Evolutionary conservation across 2,888 invertebrate species (phyloP).

Genomic region (Glyphotaelius pellucidus): DNA sequence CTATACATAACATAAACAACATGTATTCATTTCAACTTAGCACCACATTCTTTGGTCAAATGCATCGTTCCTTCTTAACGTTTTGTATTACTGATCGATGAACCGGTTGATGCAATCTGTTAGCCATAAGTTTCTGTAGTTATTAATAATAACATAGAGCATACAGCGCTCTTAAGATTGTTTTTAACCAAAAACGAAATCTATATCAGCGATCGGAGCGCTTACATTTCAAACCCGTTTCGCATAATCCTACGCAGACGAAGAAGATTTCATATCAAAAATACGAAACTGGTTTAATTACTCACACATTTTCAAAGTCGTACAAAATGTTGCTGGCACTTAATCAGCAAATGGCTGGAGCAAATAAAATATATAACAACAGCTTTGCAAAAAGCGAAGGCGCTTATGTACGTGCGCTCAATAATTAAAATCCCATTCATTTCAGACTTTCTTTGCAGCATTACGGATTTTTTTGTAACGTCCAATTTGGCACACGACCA

Average conservation of each 20-base stretch:
- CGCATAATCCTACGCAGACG: not conserved
- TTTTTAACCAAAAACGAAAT: too few relatives aligned
- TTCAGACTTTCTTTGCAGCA: conserved; percentile 11
- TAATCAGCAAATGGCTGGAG: not conserved
- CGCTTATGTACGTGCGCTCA: not conserved
- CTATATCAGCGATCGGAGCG: not conserved
- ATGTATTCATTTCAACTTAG: too few relatives aligned
- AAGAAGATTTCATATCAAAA: not conserved
- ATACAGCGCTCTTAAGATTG: too few relatives aligned
- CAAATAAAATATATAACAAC: not conserved
- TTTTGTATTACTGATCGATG: too few relatives aligned
- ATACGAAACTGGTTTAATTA: not conserved
- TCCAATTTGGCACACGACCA: not conserved
- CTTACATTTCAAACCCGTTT: not conserved
- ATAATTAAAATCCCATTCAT: conserved; percentile 23
- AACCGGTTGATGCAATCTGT: too few relatives aligned
- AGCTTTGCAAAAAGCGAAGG: not conserved
- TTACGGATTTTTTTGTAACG: not conserved
- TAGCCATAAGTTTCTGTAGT: too few relatives aligned
- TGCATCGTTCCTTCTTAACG: too few relatives aligned
- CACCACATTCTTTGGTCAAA: too few relatives aligned
- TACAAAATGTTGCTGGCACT: not conserved
- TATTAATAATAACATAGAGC: too few relatives aligned
- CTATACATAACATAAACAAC: too few relatives aligned
- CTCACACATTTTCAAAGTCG: not conserved